Conservation (phyloP, 1,140 invertebrate genomes). For the Monomorium pharaonis region DNA sequence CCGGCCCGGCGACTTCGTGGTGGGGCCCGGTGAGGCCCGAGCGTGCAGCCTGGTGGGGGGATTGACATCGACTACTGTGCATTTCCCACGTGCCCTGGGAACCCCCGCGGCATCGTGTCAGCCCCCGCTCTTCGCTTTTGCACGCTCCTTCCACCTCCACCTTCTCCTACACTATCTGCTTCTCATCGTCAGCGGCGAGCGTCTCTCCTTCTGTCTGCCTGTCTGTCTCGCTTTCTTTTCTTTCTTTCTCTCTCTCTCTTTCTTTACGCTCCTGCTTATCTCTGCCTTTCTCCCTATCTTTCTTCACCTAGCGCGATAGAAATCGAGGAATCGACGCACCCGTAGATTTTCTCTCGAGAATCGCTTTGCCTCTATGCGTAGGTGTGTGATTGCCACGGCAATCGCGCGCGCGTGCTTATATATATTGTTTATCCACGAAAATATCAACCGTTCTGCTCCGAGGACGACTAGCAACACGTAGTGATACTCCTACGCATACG, state of each 20-base stretch:
- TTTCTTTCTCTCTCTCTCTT: slow-evolving; percentile 45
- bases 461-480: slow-evolving; percentile 14
- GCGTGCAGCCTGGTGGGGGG: slow-evolving; percentile 75
- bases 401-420: slow-evolving; percentile 31
- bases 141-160: slow-evolving; percentile 72
- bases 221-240: slow-evolving; percentile 12
- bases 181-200: slow-evolving; percentile 61
- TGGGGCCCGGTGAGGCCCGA: slow-evolving; percentile 72
- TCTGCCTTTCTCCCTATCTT: slow-evolving; percentile 1
- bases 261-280: slow-evolving; percentile 1
- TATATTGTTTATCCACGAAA: slow-evolving; percentile 29
- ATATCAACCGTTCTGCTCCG: not conserved
- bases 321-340: slow-evolving; percentile 55
- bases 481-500: not conserved
- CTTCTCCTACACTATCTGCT: slow-evolving; percentile 63
- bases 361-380: slow-evolving; percentile 48
- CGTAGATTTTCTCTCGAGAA: slow-evolving; percentile 58
- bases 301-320: slow-evolving; percentile 26
- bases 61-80: slow-evolving; percentile 84
- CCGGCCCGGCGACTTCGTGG: slow-evolving; percentile 60
- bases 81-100: slow-evolving; percentile 86
- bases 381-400: slow-evolving; percentile 51
- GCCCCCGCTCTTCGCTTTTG: slow-evolving; percentile 81
- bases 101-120: slow-evolving; percentile 84
- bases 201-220: slow-evolving; percentile 34